Base-by-base conservation (phyloP, 2,113 vertebrate genomes). In the Thoracochromis brauschi region DNA sequence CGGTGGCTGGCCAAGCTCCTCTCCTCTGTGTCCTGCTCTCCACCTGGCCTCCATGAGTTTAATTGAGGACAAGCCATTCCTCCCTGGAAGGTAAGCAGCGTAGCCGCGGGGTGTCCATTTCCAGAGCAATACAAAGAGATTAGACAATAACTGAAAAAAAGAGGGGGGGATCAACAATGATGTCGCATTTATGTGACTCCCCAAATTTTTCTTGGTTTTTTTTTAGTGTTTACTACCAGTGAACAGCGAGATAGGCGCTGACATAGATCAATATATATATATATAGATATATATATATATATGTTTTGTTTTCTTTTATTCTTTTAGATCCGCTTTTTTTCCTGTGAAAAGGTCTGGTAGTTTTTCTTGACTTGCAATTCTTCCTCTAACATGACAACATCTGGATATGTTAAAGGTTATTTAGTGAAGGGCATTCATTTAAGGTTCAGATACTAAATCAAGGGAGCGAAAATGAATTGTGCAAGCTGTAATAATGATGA, bases 11-110 rank as follows among this genome's bases (percentile, higher is more conserved):
- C 31, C 86, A 38, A 80, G 84, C 92, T 94, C 85, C 79, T 91
- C 84, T 92, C 88, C 84, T 78, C 81, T 51, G 54, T 49, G 63
- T 87, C 85, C 88, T 71, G 84, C 83, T 93, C 88, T 92, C 55
- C 86, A 93, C 85, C 90, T 87, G 91, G 93, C 86, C 92, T 94
- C 91, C 93, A 95, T 95, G 95, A 94, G 93, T 94, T 90, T 95
- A 91, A 83, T 33, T 93, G 93, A 95, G 91, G 90, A 93, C 86
- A 85, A 85, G 29, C 40, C 81, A 88, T 82, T 51, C 88, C 84
- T 92, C 89, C 92, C 89, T 90, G 89, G 90, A 96, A 95, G 94
- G 95, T 95, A 95, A 94, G 95, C 31, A 73, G 60, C 78, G 47
- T 19, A 13, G 53, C 26, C 2, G 42, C 5, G 12, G 42, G 47